These are phyloP conservation scores for Grallaria varia DNA, from an alignment of 2,113 vertebrate genomes.

Conservation along the genomic window DNA sequence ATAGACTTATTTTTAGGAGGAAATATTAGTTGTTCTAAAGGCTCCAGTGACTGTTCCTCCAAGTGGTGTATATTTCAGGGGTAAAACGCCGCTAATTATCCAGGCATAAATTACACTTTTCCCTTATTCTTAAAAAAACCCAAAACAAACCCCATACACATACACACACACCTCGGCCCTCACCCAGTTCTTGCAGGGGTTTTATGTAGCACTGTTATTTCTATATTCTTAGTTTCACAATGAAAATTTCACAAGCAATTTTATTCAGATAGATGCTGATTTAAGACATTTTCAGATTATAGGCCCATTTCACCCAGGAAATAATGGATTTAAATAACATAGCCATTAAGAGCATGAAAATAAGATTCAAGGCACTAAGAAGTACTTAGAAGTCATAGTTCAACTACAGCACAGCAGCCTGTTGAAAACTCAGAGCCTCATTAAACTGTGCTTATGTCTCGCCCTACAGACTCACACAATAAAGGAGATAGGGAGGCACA, in stretches of 20 bases:
- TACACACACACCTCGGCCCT: too few relatives aligned
- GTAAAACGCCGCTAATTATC: constrained; percentile 39
- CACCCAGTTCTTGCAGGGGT: not conserved
- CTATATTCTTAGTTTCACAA: not conserved
- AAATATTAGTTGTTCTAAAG: constrained; percentile 18
- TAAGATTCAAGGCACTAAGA: not conserved
- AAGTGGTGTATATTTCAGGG: constrained; percentile 49
- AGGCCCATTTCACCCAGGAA: not conserved
- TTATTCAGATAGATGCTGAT: not conserved
- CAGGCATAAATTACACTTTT: constrained; percentile 24
- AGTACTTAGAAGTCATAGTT: not conserved
- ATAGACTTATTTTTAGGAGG: not conserved
- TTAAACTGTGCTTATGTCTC: not conserved
- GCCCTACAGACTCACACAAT: not conserved
- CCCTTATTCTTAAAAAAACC: not conserved
- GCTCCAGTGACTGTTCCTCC: not conserved
- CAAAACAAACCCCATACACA: not conserved
- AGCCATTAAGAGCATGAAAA: not conserved
- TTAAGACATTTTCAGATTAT: not conserved
- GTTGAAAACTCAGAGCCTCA: not conserved
- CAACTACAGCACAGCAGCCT: not conserved
- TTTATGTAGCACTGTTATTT: not conserved
- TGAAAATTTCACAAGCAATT: not conserved
- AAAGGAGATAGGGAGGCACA: not conserved
- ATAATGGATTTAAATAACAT: not conserved